Conservation (phyloP, 2,113 vertebrate species). For the Recurvirostra avosetta region DNA sequence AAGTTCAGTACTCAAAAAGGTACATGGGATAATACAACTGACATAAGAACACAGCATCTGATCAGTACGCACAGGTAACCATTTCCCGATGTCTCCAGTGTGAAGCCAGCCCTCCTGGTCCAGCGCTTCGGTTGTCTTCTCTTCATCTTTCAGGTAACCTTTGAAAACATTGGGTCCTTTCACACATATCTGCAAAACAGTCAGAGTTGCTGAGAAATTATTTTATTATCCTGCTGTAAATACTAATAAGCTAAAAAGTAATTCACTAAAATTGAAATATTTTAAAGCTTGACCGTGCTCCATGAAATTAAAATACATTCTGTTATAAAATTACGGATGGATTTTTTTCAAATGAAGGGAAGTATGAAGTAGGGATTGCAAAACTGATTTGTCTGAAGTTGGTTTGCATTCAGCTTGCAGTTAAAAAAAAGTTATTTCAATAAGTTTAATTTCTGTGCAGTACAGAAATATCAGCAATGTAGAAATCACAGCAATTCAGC, state of each 20-base stretch:
- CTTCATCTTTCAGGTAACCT: conserved; percentile 94
- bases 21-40: background rate
- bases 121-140: conserved; percentile 87
- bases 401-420: background rate
- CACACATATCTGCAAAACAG: conserved; percentile 89
- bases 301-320: background rate
- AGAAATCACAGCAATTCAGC: background rate
- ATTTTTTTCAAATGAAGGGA: background rate
- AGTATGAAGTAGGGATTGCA: background rate
- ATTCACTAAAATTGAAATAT: background rate
- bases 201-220: background rate
- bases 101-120: conserved; percentile 93
- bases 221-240: background rate
- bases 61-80: conserved; percentile 83
- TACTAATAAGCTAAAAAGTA: background rate
- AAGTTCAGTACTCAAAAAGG: background rate
- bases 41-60: background rate
- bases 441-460: background rate
- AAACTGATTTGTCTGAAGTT: background rate
- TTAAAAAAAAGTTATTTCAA: background rate
- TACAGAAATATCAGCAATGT: background rate
- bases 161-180: conserved; percentile 98
- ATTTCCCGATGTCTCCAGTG: conserved; percentile 95
- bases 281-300: background rate
- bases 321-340: background rate